phyloP scores from a whole-genome alignment of 1,140 invertebrate species.

The Eufriesea mexicana region DNA sequence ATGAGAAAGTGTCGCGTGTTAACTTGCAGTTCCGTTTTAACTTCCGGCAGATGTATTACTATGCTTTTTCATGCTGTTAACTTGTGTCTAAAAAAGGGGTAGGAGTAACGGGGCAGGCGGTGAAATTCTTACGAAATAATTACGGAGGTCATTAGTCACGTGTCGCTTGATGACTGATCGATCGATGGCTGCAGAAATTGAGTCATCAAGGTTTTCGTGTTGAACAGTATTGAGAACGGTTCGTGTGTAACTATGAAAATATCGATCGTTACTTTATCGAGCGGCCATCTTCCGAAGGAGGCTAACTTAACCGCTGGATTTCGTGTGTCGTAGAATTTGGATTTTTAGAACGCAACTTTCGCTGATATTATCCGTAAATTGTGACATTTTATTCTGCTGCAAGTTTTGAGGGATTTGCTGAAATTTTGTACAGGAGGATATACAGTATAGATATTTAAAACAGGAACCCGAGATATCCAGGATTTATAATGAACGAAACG shows the following conservation, averaged over 20 bases:
- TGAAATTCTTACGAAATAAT: constrained; percentile 17
- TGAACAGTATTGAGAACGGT: neutral
- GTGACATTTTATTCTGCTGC: neutral
- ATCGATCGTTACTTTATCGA: neutral
- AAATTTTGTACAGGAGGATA: too few species aligned
- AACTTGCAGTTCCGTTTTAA: constrained; percentile 34
- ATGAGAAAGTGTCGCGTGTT: constrained; percentile 41
- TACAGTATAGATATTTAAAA: too few species aligned
- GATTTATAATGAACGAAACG: too few species aligned
- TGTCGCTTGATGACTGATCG: neutral
- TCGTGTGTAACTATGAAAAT: neutral
- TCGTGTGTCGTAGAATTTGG: neutral
- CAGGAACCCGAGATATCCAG: too few species aligned
- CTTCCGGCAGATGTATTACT: constrained; percentile 18
- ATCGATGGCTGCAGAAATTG: constrained; percentile 7
- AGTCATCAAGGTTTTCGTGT: constrained; percentile 12
- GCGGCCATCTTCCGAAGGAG: neutral
- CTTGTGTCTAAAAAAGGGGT: neutral
- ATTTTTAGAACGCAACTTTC: neutral
- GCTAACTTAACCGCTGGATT: neutral
- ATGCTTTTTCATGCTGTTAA: constrained; percentile 21
- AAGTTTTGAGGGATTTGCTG: neutral
- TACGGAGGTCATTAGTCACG: constrained; percentile 4
- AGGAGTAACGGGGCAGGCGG: neutral
- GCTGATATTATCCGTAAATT: too few species aligned